phyloP scores from a whole-genome alignment of 2,113 vertebrate genomes.

The Hippocampus barbouri region DNA sequence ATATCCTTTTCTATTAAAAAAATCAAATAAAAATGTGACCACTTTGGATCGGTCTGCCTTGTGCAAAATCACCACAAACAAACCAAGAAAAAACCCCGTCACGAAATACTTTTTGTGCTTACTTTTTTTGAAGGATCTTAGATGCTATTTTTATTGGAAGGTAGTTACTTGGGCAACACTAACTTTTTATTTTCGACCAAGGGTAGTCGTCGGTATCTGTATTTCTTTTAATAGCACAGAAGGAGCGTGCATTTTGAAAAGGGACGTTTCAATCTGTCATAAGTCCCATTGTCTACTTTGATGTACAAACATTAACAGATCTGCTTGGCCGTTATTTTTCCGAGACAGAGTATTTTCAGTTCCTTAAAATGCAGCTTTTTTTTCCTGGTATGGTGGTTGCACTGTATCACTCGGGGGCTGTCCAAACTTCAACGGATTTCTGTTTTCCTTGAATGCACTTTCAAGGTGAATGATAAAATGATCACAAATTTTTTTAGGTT shows the following conservation, averaged over 20 bases:
- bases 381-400: constrained; percentile 47
- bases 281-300: constrained; percentile 42
- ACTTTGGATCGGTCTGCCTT: constrained; percentile 26
- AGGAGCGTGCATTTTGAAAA: not conserved
- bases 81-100: constrained; percentile 16
- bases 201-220: constrained; percentile 4
- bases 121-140: constrained; percentile 27
- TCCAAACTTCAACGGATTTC: constrained; percentile 35
- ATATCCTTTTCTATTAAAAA: constrained; percentile 45
- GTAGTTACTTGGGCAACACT: constrained; percentile 27
- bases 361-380: constrained; percentile 58
- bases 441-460: constrained; percentile 36
- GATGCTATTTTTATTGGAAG: constrained; percentile 28
- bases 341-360: constrained; percentile 64
- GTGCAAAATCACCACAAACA: constrained; percentile 17
- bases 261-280: constrained; percentile 21
- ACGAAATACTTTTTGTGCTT: constrained; percentile 32
- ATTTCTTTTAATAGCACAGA: constrained; percentile 8
- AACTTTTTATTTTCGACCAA: constrained; percentile 2
- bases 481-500: constrained; percentile 21
- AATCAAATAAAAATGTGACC: constrained; percentile 38
- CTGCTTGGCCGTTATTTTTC: constrained; percentile 62
- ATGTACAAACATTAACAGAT: constrained; percentile 55
- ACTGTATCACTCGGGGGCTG: constrained; percentile 43
- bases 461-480: constrained; percentile 22